phyloP scores from a whole-genome alignment of 2,797 vertebrate species.

The Sebastes kiyomatsui region DNA sequence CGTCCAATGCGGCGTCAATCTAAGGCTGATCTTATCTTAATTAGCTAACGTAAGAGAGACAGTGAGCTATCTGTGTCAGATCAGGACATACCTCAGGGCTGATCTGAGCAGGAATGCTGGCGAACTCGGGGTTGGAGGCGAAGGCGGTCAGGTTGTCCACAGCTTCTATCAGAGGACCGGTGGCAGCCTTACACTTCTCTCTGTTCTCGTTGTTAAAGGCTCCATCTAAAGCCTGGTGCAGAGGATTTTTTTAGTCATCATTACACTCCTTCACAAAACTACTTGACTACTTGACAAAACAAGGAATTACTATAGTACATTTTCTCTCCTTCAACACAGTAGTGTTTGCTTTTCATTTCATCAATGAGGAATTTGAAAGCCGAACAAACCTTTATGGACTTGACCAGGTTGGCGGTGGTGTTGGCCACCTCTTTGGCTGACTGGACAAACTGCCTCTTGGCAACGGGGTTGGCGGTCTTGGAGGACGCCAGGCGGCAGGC shows the following conservation, averaged over 20 bases:
- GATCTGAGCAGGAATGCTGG: slow-evolving; percentile 95
- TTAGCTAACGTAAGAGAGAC: too few relatives aligned
- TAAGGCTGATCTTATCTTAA: too few relatives aligned
- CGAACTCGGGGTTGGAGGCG: slow-evolving; percentile 96
- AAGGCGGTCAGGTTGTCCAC: slow-evolving; percentile 98
- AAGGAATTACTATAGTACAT: too few relatives aligned
- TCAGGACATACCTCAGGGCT: slow-evolving; percentile 88
- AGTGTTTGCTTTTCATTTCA: background rate
- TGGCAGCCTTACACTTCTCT: slow-evolving; percentile 91
- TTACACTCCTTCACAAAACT: background rate
- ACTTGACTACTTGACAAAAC: too few relatives aligned
- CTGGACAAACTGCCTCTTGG: slow-evolving; percentile 98
- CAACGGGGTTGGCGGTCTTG: slow-evolving; percentile 92
- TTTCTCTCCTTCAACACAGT: background rate
- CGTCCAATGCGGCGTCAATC: too few relatives aligned
- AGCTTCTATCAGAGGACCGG: slow-evolving; percentile 93
- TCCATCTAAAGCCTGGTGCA: slow-evolving; percentile 91
- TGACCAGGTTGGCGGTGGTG: slow-evolving; percentile 97
- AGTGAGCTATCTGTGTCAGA: too few relatives aligned
- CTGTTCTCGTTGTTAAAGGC: slow-evolving; percentile 95
- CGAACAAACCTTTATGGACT: slow-evolving; percentile 93
- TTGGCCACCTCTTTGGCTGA: slow-evolving; percentile 99
- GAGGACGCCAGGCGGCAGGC: slow-evolving; percentile 96
- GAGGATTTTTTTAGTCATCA: background rate
- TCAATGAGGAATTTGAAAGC: background rate